These are phyloP conservation scores for Diprion similis DNA, from an alignment of 1,140 invertebrate species.

Conservation along the genomic window DNA sequence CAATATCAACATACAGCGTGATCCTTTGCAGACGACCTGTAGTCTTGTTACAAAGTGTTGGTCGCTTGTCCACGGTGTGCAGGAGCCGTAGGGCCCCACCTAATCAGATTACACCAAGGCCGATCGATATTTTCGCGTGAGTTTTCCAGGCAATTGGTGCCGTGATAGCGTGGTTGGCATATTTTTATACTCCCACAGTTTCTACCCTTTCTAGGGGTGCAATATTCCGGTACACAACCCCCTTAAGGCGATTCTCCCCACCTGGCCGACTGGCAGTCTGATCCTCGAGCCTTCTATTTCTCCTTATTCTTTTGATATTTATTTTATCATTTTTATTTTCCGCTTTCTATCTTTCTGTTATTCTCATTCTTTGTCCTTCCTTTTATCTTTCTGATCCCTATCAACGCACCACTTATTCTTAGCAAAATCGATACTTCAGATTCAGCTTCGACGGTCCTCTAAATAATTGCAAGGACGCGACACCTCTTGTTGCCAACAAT, in stretches of 20 bases:
- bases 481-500: too few species aligned
- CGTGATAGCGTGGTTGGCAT: conserved; percentile 52
- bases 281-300: too few species aligned
- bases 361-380: neutral
- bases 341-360: neutral
- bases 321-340: neutral
- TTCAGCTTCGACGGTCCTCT: too few species aligned
- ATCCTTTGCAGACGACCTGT: too few species aligned
- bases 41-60: too few species aligned
- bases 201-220: neutral
- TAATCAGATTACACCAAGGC: conserved; percentile 43
- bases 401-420: neutral
- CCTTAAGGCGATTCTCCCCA: too few species aligned
- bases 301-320: too few species aligned
- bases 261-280: too few species aligned
- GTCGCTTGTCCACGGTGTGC: neutral
- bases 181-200: conserved; percentile 46
- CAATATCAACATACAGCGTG: too few species aligned
- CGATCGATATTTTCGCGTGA: conserved; percentile 58
- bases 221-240: neutral
- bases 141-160: conserved; percentile 55
- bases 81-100: conserved; percentile 40
- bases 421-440: neutral
- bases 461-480: too few species aligned
- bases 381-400: conserved; percentile 3